These are phyloP conservation scores for Oryzias woworae DNA, from an alignment of 2,113 vertebrate species.

Conservation along the genomic window DNA sequence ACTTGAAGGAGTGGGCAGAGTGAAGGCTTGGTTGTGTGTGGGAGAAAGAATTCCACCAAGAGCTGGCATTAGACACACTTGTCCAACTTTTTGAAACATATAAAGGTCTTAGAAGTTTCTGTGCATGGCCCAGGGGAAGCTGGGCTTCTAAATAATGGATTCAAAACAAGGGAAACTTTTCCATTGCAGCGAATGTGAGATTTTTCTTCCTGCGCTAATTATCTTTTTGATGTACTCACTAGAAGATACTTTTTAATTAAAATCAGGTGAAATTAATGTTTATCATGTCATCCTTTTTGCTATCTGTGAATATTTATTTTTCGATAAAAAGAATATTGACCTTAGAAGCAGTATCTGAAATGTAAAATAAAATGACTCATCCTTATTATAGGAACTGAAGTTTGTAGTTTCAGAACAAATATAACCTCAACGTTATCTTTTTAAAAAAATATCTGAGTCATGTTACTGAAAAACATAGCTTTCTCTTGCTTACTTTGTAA, in stretches of 20 bases:
- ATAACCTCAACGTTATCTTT: too few species aligned
- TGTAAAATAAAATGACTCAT: too few species aligned
- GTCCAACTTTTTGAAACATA: slow-evolving; percentile 59
- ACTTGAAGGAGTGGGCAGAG: slow-evolving; percentile 26
- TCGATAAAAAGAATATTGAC: not conserved
- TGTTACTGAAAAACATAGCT: too few species aligned
- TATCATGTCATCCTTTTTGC: not conserved
- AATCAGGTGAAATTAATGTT: not conserved
- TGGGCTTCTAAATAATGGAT: slow-evolving; percentile 65
- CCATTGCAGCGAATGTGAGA: slow-evolving; percentile 29
- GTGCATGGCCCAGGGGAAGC: slow-evolving; percentile 40
- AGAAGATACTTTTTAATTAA: slow-evolving; percentile 2
- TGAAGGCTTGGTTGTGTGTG: slow-evolving; percentile 13
- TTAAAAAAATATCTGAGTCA: too few species aligned
- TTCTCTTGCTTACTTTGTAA: too few species aligned
- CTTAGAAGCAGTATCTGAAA: too few species aligned
- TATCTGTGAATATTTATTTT: not conserved
- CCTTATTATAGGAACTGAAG: too few species aligned
- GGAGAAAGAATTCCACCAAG: slow-evolving; percentile 21
- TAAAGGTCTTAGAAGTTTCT: slow-evolving; percentile 55
- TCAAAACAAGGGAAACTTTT: slow-evolving; percentile 46
- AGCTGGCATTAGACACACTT: slow-evolving; percentile 22
- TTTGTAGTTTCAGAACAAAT: too few species aligned
- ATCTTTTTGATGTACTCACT: slow-evolving; percentile 4
- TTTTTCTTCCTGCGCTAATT: slow-evolving; percentile 18